Evolutionary conservation across 1,140 invertebrate genomes (phyloP), one percentile per base, ranked within the genome.

Genomic region (Leptonema lineaticorne): DNA sequence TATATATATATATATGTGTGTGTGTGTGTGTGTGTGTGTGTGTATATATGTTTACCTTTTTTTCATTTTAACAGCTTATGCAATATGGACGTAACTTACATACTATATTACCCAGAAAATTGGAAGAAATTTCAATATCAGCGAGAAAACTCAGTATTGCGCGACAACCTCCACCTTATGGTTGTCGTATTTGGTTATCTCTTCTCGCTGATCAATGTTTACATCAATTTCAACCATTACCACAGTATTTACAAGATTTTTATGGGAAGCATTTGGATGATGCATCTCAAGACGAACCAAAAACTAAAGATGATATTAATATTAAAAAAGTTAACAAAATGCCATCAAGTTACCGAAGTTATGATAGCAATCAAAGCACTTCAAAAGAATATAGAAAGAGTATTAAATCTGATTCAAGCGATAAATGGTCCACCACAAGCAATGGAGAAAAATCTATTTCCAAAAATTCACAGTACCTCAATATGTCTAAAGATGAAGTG

Each of bases 191-290:
- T n/a, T 72, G 71, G 71, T 29, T 72, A 14, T 56, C 60, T 26
- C 48, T 72, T 6, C 63, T 72, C 8, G 29, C 71, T 8, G 71
- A 72, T 63, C 68, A 69, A 41, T 72, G 71, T 48, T 56, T 72
- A 11, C 69, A 68, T 45, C 30, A 59, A 8, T 67, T 72, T 22
- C 63, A 72, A 33, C 58, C 68, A 7, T 63, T 72, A 6, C 71
- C 71, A 26, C 67, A 72, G 20, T 69, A 72, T 45, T 45, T 72
- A 8, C 71, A 72, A 65, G 64, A 69, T 18, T 72, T 72, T 60
- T 72, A 72, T 46, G 71, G 56, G 18, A 41, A 48, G 16, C 68
- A 69, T 63, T 41, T 72, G 28, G 71, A 72, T 29, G 71, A 72
- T 18, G 59, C 65, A 8, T 18, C 28, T 22, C 45, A 46, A 28